phyloP scores from a whole-genome alignment of 2,113 vertebrate species.

The Odocoileus hemionus region DNA sequence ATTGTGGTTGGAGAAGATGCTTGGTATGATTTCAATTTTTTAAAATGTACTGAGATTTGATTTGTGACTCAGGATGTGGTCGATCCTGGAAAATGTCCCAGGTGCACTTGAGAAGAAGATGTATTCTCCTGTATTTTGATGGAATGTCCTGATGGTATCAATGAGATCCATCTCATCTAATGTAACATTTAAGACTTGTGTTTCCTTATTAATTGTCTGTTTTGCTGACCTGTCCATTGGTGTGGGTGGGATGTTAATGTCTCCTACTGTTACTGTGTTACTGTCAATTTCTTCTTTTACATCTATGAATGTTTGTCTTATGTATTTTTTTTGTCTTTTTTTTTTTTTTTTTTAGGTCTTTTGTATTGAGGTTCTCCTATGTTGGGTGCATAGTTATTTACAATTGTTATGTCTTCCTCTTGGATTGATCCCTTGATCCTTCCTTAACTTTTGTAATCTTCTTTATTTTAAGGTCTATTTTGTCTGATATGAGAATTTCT shows the following conservation, averaged over 20 bases:
- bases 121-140: background rate
- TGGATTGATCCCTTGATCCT: background rate
- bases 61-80: too few relatives aligned
- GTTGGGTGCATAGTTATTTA: background rate
- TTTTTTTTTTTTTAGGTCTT: too few relatives aligned
- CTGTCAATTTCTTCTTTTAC: background rate
- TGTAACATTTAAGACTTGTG: background rate
- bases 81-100: background rate
- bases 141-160: background rate
- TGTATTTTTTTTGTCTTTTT: background rate
- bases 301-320: background rate
- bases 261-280: background rate
- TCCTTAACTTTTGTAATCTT: background rate
- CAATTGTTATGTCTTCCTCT: background rate
- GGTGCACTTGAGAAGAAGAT: background rate
- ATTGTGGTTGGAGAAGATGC: too few relatives aligned
- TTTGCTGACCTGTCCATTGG: background rate
- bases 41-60: too few relatives aligned
- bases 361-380: background rate
- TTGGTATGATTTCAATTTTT: too few relatives aligned
- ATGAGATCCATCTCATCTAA: background rate
- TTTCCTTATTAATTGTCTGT: background rate
- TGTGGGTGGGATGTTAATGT: background rate
- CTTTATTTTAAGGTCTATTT: background rate
- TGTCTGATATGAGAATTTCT: background rate